phyloP scores from a whole-genome alignment of 2,797 vertebrate genomes.

The Sebastes iracundus region DNA sequence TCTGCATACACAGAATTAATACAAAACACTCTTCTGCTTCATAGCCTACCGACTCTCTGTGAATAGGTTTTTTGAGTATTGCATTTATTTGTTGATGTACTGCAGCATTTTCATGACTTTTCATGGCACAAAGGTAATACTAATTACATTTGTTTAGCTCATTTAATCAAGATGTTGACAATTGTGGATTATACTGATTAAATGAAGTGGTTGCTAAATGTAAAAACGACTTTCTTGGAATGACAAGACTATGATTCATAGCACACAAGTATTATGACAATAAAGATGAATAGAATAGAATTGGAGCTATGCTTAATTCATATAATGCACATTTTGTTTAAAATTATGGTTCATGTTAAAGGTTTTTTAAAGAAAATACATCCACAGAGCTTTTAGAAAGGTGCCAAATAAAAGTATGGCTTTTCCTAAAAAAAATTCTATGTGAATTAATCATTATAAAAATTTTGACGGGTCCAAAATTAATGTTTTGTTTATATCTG shows the following conservation, averaged over 20 bases:
- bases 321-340: neutral
- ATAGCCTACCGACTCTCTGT: neutral
- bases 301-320: neutral
- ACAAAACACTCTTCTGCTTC: neutral
- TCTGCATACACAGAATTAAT: neutral
- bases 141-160: neutral
- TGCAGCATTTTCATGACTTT: neutral
- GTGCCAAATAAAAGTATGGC: no score
- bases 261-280: neutral
- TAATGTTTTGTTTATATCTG: no score
- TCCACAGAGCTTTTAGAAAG: no score
- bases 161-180: neutral
- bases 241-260: neutral
- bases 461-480: rapidly evolving
- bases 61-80: neutral
- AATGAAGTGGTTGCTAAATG: neutral
- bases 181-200: neutral
- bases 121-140: no score
- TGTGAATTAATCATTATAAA: no score
- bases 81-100: neutral
- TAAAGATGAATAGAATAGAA: neutral
- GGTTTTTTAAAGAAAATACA: no score
- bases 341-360: neutral
- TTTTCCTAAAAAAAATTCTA: no score
- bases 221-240: neutral